Evolutionary conservation across 1,140 invertebrate genomes (phyloP), one percentile per base, ranked within the genome.

Genomic region (Apis laboriosa): DNA sequence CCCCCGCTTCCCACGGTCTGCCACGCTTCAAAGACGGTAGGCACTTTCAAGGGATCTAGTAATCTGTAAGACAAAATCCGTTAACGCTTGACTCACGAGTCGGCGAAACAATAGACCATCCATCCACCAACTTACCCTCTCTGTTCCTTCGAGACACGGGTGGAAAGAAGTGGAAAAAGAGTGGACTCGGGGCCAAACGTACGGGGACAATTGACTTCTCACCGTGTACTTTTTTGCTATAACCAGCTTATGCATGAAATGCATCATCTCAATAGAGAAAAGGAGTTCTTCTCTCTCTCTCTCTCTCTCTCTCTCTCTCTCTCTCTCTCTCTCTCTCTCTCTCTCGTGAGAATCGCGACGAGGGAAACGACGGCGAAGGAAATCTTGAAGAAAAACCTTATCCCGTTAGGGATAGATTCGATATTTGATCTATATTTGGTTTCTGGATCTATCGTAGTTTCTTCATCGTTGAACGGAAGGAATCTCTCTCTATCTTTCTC

Each of bases 61-160:
- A 90, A 92, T 92, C 84, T 90, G 84, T 89, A 91, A 93, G 92
- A 92, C 91, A 92, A 93, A 93, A 93, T 93, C 92, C 92, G 92
- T 93, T 93, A 92, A 93, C 78, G 88, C 91, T 91, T 91, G 90
- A 91, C 89, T 92, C 87, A 84, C 86, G 87, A 92, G 89, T 90
- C 87, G 90, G 61, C 80, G 88, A 90, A 92, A 92, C 88, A 92
- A 90, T 91, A 80, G 80, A 78, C 68, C 68, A 71, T 79, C 76
- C 68, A 51, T 88, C 49, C 60, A 77, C 61, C 28, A 68, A 76
- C 71, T 85, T 72, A 86, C 87, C 89, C 90, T 90, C 84, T 78
- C 84, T 78, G 76, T 76, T 64, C 61, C 84, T 78, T 70, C 79
- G 84, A 58, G 63, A 43, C 34, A 43, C 34, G 77, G 79, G 61